phyloP scores from a whole-genome alignment of 1,140 invertebrate species.

The Drosophila ogumai region DNA sequence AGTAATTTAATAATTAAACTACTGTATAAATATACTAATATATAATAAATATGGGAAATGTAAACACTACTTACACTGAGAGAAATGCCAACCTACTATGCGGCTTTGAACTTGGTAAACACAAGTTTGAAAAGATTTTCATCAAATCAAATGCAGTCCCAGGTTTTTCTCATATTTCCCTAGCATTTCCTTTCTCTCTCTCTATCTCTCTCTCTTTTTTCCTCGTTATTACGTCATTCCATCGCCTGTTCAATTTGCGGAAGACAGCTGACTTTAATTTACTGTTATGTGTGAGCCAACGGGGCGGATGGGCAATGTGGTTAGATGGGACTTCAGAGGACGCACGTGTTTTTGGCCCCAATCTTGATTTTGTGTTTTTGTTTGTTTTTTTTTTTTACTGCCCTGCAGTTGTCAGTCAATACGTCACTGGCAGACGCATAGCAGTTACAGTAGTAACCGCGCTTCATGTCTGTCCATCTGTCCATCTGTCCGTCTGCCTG shows the following conservation, averaged over 20 bases:
- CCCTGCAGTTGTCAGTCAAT: slow-evolving; percentile 53
- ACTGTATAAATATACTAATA: no score
- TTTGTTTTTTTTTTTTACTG: not conserved
- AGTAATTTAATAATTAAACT: no score
- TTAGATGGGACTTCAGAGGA: slow-evolving; percentile 1
- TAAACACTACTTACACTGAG: not conserved
- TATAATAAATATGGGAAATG: not conserved
- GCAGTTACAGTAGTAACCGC: slow-evolving; percentile 7
- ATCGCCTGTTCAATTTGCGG: slow-evolving; percentile 22
- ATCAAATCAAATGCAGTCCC: slow-evolving; percentile 15
- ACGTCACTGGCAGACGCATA: slow-evolving; percentile 28
- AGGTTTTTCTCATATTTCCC: not conserved
- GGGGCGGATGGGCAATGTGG: slow-evolving; percentile 22
- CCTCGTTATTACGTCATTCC: slow-evolving; percentile 21
- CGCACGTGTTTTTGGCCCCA: slow-evolving; percentile 26
- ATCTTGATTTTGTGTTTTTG: not conserved
- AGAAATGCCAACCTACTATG: not conserved
- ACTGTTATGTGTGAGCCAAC: slow-evolving; percentile 3
- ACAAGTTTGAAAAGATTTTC: not conserved
- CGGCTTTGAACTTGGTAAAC: slow-evolving; percentile 8
- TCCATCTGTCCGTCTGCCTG: not conserved
- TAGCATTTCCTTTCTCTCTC: not conserved
- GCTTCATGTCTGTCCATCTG: not conserved
- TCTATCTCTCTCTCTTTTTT: not conserved
- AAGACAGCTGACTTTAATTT: slow-evolving; percentile 42